Base-by-base conservation (phyloP, 2,113 vertebrate genomes). In the Dicaeum eximium region DNA sequence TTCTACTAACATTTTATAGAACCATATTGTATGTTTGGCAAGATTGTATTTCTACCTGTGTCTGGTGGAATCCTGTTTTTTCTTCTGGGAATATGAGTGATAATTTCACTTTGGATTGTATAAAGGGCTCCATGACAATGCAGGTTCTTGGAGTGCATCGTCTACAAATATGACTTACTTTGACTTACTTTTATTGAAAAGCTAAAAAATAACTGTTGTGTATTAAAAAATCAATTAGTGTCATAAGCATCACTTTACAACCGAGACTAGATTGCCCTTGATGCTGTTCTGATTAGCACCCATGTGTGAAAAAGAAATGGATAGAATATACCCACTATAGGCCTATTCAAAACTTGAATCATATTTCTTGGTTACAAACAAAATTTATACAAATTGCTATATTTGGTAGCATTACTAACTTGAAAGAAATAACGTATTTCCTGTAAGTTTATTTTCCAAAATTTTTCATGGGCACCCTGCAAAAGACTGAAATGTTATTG, bases 181-280 rank as follows among this genome's bases (percentile, higher is more conserved):
- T 66, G 61, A 58, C 11, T 75, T 51, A 75, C 25, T 89, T 80
- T 28, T 31, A 48, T 38, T 95, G 47, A 65, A 93, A 95, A 94
- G 30, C n/a, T 51, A 70, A 87, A 79, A 40, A 60, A 80, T 56
- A 75, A 44, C 53, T 72, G 15, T 23, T 92, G 75, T 85, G 35
- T 71, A 40, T 69, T 57, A 58, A 11, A 19, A 19, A 74, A 70
- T 75, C 79, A 72, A 54, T 92, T 95, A 86, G 35, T 81, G 77
- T 94, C 81, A 85, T 40, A 95, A 92, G 56, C 31, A 57, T 90
- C 61, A 62, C 71, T 94, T 81, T 86, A 87, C 42, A 37, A 87
- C 61, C 77, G 60, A 88, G 72, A 93, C 66, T 81, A 92, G 85
- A 53, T 42, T 84, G 61, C 58, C 15, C 64, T 40, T 60, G 73